Evolutionary conservation across 2,113 vertebrate species (phyloP).

Genomic region (Indicator maculatus): DNA sequence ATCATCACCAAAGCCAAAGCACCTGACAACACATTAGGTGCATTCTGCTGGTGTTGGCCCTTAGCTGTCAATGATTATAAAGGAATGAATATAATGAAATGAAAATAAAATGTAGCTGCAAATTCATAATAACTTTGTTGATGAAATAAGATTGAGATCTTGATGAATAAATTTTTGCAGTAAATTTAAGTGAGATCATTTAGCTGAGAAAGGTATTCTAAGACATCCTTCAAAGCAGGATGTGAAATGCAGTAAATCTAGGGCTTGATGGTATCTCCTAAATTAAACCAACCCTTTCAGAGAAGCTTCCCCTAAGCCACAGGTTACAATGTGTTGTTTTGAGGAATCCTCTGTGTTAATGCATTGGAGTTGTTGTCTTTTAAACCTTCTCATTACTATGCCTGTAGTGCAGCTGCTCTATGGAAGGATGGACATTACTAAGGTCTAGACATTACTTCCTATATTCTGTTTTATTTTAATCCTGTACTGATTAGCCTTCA

Average conservation of each 20-base stretch:
- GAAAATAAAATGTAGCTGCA: conserved; percentile 19
- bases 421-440: background rate
- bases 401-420: background rate
- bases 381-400: background rate
- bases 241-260: background rate
- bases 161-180: background rate
- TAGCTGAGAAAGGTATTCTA: background rate
- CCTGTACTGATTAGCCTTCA: background rate
- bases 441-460: background rate
- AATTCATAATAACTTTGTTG: conserved; percentile 32
- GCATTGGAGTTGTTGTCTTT: background rate
- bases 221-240: background rate
- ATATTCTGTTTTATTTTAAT: background rate
- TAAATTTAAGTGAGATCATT: background rate
- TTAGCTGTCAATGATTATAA: too few relatives aligned
- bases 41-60: background rate
- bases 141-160: background rate
- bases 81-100: too few relatives aligned
- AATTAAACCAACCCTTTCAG: background rate
- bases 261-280: background rate
- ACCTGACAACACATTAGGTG: background rate
- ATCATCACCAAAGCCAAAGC: conserved; percentile 36
- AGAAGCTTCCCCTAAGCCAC: background rate
- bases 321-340: background rate
- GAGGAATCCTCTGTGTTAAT: background rate